Conservation (phyloP, 2,113 vertebrate genomes). For the Addax nasomaculatus region DNA sequence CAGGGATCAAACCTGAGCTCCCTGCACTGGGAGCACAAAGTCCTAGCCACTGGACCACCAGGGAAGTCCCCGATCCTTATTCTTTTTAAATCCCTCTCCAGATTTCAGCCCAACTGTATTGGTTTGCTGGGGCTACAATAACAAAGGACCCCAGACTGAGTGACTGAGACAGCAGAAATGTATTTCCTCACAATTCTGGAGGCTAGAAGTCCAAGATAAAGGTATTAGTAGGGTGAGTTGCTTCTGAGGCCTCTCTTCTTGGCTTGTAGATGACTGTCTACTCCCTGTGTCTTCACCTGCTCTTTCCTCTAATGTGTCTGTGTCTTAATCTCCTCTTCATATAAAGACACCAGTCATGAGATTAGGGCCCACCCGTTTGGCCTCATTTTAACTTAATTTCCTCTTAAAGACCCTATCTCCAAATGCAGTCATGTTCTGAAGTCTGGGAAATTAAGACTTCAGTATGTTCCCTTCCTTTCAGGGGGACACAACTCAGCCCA, state of each 20-base stretch:
- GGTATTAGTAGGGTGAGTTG: not conserved
- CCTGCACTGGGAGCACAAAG: not conserved
- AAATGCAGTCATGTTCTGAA: not conserved
- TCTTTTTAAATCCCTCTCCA: not conserved
- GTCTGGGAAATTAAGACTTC: not conserved
- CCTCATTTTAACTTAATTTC: conserved; percentile 1
- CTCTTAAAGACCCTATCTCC: not conserved
- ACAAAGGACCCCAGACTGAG: not conserved
- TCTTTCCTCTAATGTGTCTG: not conserved
- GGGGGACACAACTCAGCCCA: not conserved
- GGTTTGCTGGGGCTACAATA: not conserved
- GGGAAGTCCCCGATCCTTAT: not conserved
- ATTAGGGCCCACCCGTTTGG: not conserved
- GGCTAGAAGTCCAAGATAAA: not conserved
- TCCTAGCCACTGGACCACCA: not conserved
- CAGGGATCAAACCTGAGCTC: not conserved
- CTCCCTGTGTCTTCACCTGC: not conserved
- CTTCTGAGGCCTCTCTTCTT: not conserved
- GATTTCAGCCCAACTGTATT: not conserved
- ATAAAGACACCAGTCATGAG: not conserved
- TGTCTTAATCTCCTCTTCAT: not conserved
- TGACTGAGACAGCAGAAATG: not conserved
- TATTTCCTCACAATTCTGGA: not conserved
- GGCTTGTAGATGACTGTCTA: not conserved
- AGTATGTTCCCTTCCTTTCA: not conserved